phyloP scores from a whole-genome alignment of 2,113 vertebrate species.

The Oplegnathus fasciatus region DNA sequence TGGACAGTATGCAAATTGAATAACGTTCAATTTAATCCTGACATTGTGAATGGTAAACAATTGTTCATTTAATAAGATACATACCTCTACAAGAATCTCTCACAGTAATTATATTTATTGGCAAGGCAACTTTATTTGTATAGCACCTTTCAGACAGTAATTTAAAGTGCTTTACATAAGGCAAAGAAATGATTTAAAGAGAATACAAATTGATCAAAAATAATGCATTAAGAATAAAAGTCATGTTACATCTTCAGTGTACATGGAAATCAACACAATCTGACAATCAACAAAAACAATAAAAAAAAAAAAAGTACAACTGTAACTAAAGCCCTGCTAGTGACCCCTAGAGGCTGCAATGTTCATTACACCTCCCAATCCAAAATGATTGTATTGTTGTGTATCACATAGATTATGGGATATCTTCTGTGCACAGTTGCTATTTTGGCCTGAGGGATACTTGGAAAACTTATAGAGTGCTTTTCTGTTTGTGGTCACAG shows the following conservation, averaged over 20 bases:
- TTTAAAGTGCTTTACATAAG: not conserved
- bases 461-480: not conserved
- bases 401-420: not conserved
- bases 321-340: not conserved
- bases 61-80: not conserved
- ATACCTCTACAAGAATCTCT: not conserved
- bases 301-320: not conserved
- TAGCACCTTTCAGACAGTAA: not conserved
- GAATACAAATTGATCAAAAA: not conserved
- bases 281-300: not conserved
- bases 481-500: not conserved
- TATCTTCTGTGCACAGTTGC: not conserved
- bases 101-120: not conserved
- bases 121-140: not conserved
- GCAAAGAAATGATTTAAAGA: not conserved
- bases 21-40: not conserved
- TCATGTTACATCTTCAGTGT: not conserved
- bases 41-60: not conserved
- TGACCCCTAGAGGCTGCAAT: not conserved
- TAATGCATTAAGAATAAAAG: not conserved
- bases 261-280: not conserved
- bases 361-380: not conserved
- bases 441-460: not conserved
- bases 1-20: not conserved
- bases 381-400: not conserved